Conservation (phyloP, 2,797 vertebrate species). For the Dermochelys coriacea region DNA sequence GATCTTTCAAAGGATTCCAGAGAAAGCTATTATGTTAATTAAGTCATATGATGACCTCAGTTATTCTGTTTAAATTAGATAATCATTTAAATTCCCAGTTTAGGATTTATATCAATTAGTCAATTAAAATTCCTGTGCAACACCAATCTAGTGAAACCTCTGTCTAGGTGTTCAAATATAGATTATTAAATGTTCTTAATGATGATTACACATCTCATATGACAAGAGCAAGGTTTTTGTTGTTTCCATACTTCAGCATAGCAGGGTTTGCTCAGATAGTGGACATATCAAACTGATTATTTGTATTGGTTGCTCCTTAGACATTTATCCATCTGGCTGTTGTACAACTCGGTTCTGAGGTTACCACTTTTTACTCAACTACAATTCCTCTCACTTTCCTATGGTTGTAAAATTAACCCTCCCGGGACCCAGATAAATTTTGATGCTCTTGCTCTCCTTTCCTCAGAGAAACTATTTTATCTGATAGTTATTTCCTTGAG, state of each 20-base stretch:
- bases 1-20: constrained; percentile 68
- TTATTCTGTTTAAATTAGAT: constrained; percentile 74
- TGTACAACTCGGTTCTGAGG: constrained; percentile 16
- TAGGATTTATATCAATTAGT: constrained; percentile 76
- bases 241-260: not conserved
- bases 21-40: constrained; percentile 77
- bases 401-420: not conserved
- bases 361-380: not conserved
- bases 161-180: constrained; percentile 67
- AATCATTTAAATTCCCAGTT: constrained; percentile 64
- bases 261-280: constrained; percentile 25
- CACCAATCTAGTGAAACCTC: constrained; percentile 66
- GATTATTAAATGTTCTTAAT: constrained; percentile 67
- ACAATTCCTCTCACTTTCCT: not conserved
- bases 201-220: constrained; percentile 15
- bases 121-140: constrained; percentile 76
- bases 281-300: not conserved
- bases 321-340: constrained; percentile 14
- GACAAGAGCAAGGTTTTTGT: constrained; percentile 1
- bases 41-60: constrained; percentile 63
- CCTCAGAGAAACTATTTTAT: not conserved
- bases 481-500: not conserved
- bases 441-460: not conserved
- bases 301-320: constrained; percentile 23
- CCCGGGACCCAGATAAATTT: not conserved